Conservation (phyloP, 2,797 vertebrate species). For the Trachops cirrhosus region DNA sequence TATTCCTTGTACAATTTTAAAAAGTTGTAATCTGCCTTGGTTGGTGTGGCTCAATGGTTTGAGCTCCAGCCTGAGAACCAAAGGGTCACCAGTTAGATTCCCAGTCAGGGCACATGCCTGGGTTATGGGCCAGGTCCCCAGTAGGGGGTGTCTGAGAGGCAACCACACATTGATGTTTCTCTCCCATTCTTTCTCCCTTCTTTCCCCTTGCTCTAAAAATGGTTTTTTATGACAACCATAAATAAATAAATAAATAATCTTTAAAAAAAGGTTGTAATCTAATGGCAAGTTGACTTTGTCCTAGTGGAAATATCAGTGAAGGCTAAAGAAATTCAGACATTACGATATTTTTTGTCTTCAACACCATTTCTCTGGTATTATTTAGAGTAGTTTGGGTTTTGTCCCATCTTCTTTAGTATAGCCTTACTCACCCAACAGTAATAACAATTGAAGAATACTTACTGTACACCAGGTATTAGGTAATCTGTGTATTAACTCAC, state of each 20-base stretch:
- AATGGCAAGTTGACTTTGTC: neutral
- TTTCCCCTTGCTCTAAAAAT: no score
- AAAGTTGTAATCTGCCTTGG: neutral
- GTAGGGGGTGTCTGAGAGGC: no score
- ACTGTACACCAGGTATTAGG: neutral
- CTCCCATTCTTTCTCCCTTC: no score
- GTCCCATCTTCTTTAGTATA: neutral
- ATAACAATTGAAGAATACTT: conserved; percentile 11
- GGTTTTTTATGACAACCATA: no score
- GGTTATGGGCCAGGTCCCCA: no score
- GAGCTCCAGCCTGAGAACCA: no score
- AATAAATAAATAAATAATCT: no score
- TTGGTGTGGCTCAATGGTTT: no score
- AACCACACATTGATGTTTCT: no score
- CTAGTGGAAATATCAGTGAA: neutral
- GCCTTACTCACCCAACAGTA: neutral
- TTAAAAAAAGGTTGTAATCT: neutral
- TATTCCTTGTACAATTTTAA: neutral
- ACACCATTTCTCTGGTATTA: neutral
- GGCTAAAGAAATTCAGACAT: neutral
- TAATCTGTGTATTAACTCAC: neutral
- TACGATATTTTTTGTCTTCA: neutral
- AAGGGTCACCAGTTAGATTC: no score
- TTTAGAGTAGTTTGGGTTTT: neutral
- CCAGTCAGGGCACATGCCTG: no score